Base-by-base conservation (phyloP, 2,113 vertebrate genomes). In the Embiotoca jacksoni region DNA sequence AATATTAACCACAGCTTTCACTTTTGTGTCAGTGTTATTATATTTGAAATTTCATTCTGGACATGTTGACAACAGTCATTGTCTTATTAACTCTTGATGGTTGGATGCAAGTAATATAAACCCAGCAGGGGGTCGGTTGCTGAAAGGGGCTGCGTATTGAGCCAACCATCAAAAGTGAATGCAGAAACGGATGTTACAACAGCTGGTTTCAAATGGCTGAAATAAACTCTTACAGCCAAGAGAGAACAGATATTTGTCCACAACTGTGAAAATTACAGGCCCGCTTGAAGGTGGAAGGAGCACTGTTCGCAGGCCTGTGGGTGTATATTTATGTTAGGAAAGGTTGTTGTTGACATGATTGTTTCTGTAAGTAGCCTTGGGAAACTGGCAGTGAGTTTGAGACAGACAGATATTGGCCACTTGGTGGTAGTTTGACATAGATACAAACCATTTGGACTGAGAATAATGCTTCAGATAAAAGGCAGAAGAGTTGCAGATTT, bases 21-120 rank as follows among this genome's bases (percentile, higher is more conserved):
- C 15, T 53, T 76, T 69, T 39, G 49, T 56, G 39, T 84, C 69
- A 73, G 7, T 35, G 35, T 76, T 41, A 79, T 81, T 88, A 61
- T 74, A 54, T 84, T 81, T 87, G 82, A 85, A 90, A 82, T 82
- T 69, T 65, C 41, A 61, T 71, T 70, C 54, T 44, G 16, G 54
- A 71, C 62, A 83, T 75, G 61, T 78, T 87, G 80, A 81, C 81
- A 89, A 57, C 59, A 72, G 49, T 41, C 23, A 73, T 84, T 85
- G 87, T 82, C 35, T 66, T 74, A 81, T 83, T 80, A 68, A 65
- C 59, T 76, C 71, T 73, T 87, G 64, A 87, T 87, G 83, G 70
- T 81, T 75, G 66, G 67, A 85, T 89, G 68, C 59, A 74, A 81
- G 82, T 56, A 71, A 82, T 89, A 86, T 78, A 84, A 72, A 7